Evolutionary conservation across 2,797 vertebrate genomes (phyloP).

Genomic region (Macrochelys suwanniensis): DNA sequence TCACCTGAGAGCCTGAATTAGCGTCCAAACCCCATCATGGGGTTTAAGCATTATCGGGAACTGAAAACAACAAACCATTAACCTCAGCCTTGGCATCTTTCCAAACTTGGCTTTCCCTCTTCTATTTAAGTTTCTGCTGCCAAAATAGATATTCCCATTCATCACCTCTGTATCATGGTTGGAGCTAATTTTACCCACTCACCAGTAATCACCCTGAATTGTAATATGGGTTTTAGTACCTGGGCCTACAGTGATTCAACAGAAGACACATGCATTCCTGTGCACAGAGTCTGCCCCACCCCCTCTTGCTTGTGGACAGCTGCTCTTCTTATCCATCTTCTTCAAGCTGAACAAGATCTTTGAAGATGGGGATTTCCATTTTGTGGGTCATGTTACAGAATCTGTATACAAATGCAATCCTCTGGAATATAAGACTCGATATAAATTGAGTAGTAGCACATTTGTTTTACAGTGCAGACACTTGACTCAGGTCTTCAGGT

Average conservation of each 20-base stretch:
- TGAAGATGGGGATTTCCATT: not conserved
- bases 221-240: not conserved
- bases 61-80: not conserved
- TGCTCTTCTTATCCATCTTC: slow-evolving; percentile 55
- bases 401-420: not conserved
- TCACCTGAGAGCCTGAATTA: not conserved
- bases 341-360: not conserved
- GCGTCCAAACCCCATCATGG: not conserved
- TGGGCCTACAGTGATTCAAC: not conserved
- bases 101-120: not conserved
- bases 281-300: not conserved
- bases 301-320: not conserved
- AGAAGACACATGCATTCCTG: not conserved
- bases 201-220: not conserved
- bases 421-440: not conserved
- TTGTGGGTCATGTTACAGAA: not conserved
- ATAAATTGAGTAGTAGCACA: not conserved
- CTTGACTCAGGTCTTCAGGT: not conserved
- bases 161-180: not conserved
- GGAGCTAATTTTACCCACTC: not conserved
- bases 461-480: not conserved
- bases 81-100: not conserved
- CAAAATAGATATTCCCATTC: not conserved
- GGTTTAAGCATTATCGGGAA: not conserved
- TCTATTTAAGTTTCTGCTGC: not conserved